Evolutionary conservation across 1,140 invertebrate species (phyloP).

Genomic region (Cotesia vestalis): DNA sequence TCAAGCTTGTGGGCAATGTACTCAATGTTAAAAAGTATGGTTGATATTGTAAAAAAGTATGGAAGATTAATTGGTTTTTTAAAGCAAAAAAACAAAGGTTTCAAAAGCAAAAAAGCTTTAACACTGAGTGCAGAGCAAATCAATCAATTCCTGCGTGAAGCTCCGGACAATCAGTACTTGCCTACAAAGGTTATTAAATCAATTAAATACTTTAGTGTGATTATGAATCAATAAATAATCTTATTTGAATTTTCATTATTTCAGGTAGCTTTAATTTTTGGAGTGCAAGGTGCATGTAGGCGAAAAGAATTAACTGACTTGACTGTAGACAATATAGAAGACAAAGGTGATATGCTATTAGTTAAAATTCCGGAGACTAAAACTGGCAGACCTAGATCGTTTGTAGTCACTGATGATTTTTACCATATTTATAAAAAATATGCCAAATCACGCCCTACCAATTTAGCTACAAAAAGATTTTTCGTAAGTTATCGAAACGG

Average conservation of each 20-base stretch:
- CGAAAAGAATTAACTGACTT: constrained; percentile 34
- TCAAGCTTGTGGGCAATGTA: constrained; percentile 18
- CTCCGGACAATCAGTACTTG: too few species aligned
- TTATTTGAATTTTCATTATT: neutral
- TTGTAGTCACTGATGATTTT: constrained; percentile 32
- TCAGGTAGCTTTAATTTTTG: constrained; percentile 41
- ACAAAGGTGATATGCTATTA: constrained; percentile 30
- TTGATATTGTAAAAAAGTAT: constrained; percentile 6
- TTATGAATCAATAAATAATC: constrained; percentile 3
- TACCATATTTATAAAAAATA: constrained; percentile 42
- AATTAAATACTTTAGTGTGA: neutral
- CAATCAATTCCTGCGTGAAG: too few species aligned
- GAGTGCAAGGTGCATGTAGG: constrained; percentile 37
- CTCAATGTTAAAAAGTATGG: constrained; percentile 9
- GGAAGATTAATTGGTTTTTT: neutral
- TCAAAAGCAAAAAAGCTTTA: too few species aligned
- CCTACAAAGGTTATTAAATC: too few species aligned
- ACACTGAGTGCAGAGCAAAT: too few species aligned
- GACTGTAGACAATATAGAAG: constrained; percentile 34
- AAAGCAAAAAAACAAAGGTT: too few species aligned
- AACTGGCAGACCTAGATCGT: constrained; percentile 32
- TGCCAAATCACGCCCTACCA: constrained; percentile 31
- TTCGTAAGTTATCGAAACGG: constrained; percentile 48
- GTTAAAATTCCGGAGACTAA: constrained; percentile 33
- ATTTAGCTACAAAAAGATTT: constrained; percentile 33